Base-by-base conservation (phyloP, 2,797 vertebrate species). In the Ctenopoma multispine region DNA sequence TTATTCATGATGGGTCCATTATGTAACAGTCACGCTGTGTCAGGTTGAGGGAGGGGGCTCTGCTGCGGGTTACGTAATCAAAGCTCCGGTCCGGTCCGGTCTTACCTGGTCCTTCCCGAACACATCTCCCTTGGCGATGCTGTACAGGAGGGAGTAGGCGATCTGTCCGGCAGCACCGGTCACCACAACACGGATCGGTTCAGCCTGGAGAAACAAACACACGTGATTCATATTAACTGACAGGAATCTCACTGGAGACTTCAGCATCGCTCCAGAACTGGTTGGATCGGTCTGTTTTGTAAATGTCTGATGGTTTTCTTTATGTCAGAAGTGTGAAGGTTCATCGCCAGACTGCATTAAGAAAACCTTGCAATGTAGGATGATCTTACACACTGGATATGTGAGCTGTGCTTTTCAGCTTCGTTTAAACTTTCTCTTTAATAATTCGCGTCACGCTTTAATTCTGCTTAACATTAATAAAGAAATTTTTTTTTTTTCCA, bases 151-250 rank as follows among this genome's bases (percentile, higher is more conserved):
- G 1, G 97, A 98, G 81, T 99, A 99, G 34, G 97, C 97, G 47
- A 99, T 99, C 89, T 99, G 97, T 55, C 97, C 97, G 0, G 97
- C 97, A 47, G 97, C 97, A 79, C 97, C 97, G 1, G 97, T 98
- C 84, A 99, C 96, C 83, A 99, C 93, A 44, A 98, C 96, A 90
- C 91, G 94, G 92, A 98, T 91, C 1, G 96, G 93, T 71, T 96
- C 95, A 83, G 94, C 84, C 97, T 98, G 88, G 0, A 83, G 78
- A 21, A 15, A 68, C 3, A 71, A 38, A 59, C 12, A n/a, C 1
- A 34, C 21, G 0, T 13, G 20, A 51, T 63, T 5, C 4, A 3
- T 11, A 14, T 41, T 73, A 10, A 59, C 0, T 54, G 60, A 71
- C 63, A 57, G 18, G 27, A 11, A 54, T 0, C 31, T 14, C 21